phyloP scores from a whole-genome alignment of 2,888 invertebrate genomes.

The Apotomis turbidana region DNA sequence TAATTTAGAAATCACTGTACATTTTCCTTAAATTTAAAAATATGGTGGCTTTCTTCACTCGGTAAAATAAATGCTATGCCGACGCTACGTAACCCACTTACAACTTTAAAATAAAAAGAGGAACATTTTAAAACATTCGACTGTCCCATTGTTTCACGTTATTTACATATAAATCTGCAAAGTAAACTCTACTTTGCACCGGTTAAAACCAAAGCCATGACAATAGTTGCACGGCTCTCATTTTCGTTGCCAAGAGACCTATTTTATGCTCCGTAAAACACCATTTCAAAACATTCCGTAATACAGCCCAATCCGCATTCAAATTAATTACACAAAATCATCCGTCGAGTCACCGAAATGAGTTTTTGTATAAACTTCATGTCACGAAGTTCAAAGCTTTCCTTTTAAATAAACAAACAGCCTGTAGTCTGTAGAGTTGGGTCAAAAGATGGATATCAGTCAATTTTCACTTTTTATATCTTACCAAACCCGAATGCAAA shows the following conservation, averaged over 20 bases:
- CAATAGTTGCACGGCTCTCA: conserved; percentile 19
- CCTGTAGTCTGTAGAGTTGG: conserved; percentile 15
- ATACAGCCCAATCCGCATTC: conserved; percentile 23
- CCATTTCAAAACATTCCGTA: conserved; percentile 23
- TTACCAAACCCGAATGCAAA: too few species aligned
- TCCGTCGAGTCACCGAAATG: conserved; percentile 29
- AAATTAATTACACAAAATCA: conserved; percentile 36
- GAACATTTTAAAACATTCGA: not conserved
- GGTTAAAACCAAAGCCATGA: conserved; percentile 18
- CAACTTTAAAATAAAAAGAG: not conserved
- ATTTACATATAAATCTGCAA: not conserved
- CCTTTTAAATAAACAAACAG: conserved; percentile 41
- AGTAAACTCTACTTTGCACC: conserved; percentile 12
- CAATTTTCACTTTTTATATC: too few species aligned
- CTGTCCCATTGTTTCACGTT: not conserved
- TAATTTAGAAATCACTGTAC: too few species aligned
- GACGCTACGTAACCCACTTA: not conserved
- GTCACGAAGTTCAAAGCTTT: conserved; percentile 39
- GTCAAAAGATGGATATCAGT: too few species aligned
- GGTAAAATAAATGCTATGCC: not conserved
- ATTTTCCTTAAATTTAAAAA: too few species aligned
- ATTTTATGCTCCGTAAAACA: conserved; percentile 35
- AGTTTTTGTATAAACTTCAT: conserved; percentile 40
- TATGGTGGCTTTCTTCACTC: not conserved
- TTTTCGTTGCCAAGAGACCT: conserved; percentile 21